Evolutionary conservation across 1,140 invertebrate species (phyloP).

Genomic region (Lepidurus arcticus): DNA sequence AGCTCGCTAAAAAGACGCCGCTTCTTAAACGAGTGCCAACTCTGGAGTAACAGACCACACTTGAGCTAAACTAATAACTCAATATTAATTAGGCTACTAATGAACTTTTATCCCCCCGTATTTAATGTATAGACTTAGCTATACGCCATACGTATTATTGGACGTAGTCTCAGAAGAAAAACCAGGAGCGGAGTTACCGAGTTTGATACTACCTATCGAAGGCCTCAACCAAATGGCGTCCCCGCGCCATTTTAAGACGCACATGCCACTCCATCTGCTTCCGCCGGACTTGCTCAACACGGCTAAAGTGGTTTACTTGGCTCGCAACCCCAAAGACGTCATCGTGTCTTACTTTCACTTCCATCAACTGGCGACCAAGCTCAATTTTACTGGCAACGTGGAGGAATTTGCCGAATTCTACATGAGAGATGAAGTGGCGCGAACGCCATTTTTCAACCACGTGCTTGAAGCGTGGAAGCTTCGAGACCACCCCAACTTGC

Average conservation of each 20-base stretch:
- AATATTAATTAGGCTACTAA: no score
- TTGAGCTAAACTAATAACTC: no score
- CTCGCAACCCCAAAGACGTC: constrained; percentile 88
- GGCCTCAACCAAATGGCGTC: constrained; percentile 27
- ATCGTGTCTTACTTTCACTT: constrained; percentile 90
- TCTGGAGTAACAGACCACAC: no score
- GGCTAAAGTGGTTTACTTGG: constrained; percentile 71
- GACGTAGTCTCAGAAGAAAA: not conserved
- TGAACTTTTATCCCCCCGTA: no score
- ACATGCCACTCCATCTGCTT: constrained; percentile 62
- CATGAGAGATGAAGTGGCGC: constrained; percentile 29
- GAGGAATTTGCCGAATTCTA: constrained; percentile 36
- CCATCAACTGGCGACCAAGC: constrained; percentile 57
- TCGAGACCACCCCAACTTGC: constrained; percentile 35
- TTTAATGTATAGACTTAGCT: not conserved
- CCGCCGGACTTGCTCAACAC: constrained; percentile 58
- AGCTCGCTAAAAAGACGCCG: constrained; percentile 38
- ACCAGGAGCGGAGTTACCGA: not conserved
- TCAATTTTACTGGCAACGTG: constrained; percentile 43
- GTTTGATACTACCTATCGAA: not conserved
- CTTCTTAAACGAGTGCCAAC: no score
- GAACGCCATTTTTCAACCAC: constrained; percentile 34
- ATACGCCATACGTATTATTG: not conserved
- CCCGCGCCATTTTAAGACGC: constrained; percentile 52
- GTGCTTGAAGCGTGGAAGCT: constrained; percentile 34